A percentile compares a stretch with the other conserved stretches of the same genome.
These are phyloP conservation scores for Tachystola acroxantha DNA, from an alignment of 2,888 invertebrate species.

Conservation along the genomic window DNA sequence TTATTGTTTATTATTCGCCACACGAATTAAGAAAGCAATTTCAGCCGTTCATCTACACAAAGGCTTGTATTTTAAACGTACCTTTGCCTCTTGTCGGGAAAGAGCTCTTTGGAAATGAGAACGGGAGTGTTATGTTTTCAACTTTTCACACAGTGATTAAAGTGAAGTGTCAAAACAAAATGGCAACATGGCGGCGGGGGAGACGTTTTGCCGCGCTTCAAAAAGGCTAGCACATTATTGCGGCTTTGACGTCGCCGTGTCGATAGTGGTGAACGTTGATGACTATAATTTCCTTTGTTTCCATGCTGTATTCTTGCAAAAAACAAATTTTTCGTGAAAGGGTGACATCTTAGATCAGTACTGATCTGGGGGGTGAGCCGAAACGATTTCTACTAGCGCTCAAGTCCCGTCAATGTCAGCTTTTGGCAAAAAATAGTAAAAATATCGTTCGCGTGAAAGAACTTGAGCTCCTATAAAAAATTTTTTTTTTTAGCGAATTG, in stretches of 20 bases:
- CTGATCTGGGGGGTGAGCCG: too few relatives aligned
- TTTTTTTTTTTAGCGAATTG: too few relatives aligned
- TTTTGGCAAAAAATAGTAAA: too few relatives aligned
- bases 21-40: conserved; percentile 22
- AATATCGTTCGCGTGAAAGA: too few relatives aligned
- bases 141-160: conserved; percentile 72
- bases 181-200: conserved; percentile 40
- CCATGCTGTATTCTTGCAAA: neutral
- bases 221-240: conserved; percentile 38
- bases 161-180: conserved; percentile 77
- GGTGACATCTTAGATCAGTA: too few relatives aligned
- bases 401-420: too few relatives aligned
- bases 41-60: conserved; percentile 33
- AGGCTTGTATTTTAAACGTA: conserved; percentile 39
- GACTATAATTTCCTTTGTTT: conserved; percentile 50
- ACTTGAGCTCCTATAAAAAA: too few relatives aligned
- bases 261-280: conserved; percentile 46
- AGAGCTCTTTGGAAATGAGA: conserved; percentile 70
- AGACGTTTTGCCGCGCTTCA: conserved; percentile 32
- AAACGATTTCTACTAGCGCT: too few relatives aligned
- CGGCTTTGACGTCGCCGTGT: conserved; percentile 52
- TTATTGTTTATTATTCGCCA: too few relatives aligned
- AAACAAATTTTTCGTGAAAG: too few relatives aligned
- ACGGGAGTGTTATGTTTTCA: conserved; percentile 64
- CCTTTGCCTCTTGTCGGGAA: conserved; percentile 29